Base-by-base conservation (phyloP, 2,888 invertebrate genomes). In the Apotomis turbidana region DNA sequence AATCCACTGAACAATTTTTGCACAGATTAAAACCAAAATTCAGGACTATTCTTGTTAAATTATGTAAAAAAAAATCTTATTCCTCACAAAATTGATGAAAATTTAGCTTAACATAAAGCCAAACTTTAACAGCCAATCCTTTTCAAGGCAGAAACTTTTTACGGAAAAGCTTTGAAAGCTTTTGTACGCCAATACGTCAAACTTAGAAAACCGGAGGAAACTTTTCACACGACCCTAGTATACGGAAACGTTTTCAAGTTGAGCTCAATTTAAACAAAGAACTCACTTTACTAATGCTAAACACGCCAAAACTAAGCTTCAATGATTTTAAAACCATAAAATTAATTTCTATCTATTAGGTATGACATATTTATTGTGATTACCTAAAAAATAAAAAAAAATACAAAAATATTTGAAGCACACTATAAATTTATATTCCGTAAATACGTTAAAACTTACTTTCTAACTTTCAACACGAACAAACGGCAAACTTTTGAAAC, bases 131-230 rank as follows among this genome's bases (percentile, higher is more conserved):
- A 68, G 52, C 52, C 58, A 71, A 72, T 59, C 68, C 58, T 52
- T 72, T 68, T 67, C 63, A 46, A 3, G 6, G 46, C 27, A 51
- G 13, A 36, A 68, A 72, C 62, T 68, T 72, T 63, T 66, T 52
- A 38, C 15, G 10, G 51, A 44, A 71, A 67, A 68, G 68, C 68
- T 72, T 63, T 63, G 63, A 63, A 63, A 72, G 68, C 68, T 72
- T 51, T 59, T 59, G 63, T 72, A 58, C 63, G 62, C 68, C 72
- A 72, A 72, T 68, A 72, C 68, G 68, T 63, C 63, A 63, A 72
- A 72, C 58, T 72, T 59, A 36, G 46, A n/a, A 52, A 13, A 15
- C 49, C 15, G 55, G 36, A 27, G 44, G 44, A 27, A 64, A 57
- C 41, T 55, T 72, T 59, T 51, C 55, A 44, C 54, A 62, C 61